A percentile compares a stretch with the other conserved stretches of the same genome.
These are phyloP conservation scores for Sesamia inferens DNA, from an alignment of 2,888 invertebrate genomes.

Conservation along the genomic window DNA sequence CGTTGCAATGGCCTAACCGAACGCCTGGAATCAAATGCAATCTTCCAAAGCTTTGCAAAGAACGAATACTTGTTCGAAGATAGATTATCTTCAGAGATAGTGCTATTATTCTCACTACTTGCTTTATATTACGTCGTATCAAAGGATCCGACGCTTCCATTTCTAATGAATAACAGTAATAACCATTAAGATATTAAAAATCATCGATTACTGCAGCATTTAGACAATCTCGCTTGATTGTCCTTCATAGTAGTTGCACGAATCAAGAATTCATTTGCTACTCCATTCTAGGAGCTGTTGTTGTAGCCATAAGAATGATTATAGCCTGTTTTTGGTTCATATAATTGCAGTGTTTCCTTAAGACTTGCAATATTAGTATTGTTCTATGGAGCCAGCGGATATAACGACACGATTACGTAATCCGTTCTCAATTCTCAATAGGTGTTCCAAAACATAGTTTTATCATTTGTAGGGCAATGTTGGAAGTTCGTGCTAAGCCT, in stretches of 20 bases:
- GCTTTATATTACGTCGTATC: conserved; percentile 35
- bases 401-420: conserved; percentile 58
- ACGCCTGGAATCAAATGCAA: conserved; percentile 13
- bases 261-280: conserved; percentile 34
- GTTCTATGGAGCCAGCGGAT: conserved; percentile 55
- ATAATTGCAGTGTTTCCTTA: conserved; percentile 40
- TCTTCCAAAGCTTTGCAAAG: conserved; percentile 9
- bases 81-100: conserved; percentile 34
- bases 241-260: conserved; percentile 48
- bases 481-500: conserved; percentile 53
- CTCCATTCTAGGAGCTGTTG: conserved; percentile 19
- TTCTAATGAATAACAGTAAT: conserved; percentile 44
- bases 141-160: conserved; percentile 41
- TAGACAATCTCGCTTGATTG: conserved; percentile 34
- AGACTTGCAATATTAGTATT: conserved; percentile 54
- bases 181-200: conserved; percentile 43
- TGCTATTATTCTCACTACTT: conserved; percentile 29
- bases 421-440: conserved; percentile 48
- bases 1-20: conserved; percentile 7
- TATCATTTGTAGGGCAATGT: conserved; percentile 34
- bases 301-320: conserved; percentile 30
- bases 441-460: conserved; percentile 42
- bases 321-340: conserved; percentile 26
- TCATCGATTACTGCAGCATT: conserved; percentile 40
- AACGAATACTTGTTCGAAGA: conserved; percentile 11